Evolutionary conservation across 2,888 invertebrate genomes (phyloP), one percentile per base, ranked within the genome.

Genomic region (Apamea crenata): DNA sequence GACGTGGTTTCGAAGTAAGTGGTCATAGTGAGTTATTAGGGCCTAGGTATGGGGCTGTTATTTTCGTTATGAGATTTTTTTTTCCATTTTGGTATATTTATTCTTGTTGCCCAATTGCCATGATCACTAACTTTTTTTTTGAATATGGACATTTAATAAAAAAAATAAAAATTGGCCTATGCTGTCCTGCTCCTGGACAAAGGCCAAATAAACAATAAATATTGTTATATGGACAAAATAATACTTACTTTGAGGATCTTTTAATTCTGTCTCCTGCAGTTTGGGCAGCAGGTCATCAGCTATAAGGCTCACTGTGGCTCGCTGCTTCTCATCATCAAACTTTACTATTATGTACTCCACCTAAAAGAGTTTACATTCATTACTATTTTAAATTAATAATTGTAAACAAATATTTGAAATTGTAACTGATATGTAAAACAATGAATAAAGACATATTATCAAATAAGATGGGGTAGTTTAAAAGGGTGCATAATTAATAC

Each of bases 261-360:
- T 97, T 63, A 95, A 93, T 96, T 99, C 99, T 92, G 98, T 98
- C 95, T 98, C 98, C 93, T 99, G 98, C 59, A 99, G 97, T 87
- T 97, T 96, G 29, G 97, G 96, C 72, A 99, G 97, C 53, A 99
- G 95, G 87, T 99, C 98, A 87, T 97, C 96, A 10, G 99, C 99
- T 92, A 98, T 97, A n/a, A 99, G 97, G 86, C 98, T 98, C 8
- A 99, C 98, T 91, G 98, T 98, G 6, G 99, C 99, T 87, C 97
- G 97, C 94, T 98, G 98, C 66, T 98, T 98, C 85, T 98, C 97
- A 95, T 99, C 98, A 95, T 99, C 98, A 96, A 99, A 99, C 94
- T 99, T 99, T 5, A 99, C 98, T 79, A 99, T 97, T 91, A 99
- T 98, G 93, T 99, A 99, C 96, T 99, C 99, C 76, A 99, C 98